These are phyloP conservation scores for Dunckerocampus dactyliophorus DNA, from an alignment of 2,113 vertebrate genomes.

Conservation along the genomic window DNA sequence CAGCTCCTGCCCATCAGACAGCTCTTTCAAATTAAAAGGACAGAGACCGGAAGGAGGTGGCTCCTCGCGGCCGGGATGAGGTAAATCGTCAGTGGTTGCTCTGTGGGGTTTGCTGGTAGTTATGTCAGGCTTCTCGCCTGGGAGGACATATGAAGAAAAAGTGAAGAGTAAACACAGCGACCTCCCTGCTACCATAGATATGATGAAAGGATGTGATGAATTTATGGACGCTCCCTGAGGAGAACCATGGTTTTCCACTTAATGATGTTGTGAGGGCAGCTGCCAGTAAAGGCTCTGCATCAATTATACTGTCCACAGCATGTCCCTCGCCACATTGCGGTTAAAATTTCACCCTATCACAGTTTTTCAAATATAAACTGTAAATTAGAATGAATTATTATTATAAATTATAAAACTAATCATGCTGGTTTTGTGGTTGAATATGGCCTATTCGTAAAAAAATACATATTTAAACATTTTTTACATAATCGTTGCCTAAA, in stretches of 20 bases:
- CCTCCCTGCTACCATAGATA: constrained; percentile 5
- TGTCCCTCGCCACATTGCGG: not conserved
- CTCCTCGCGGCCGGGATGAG: constrained; percentile 35
- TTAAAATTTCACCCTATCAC: constrained; percentile 18
- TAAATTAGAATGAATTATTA: too few relatives aligned
- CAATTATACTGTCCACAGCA: constrained; percentile 8
- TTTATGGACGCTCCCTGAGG: constrained; percentile 15
- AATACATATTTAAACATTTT: too few relatives aligned
- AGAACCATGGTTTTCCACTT: constrained; percentile 28
- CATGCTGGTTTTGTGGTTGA: too few relatives aligned
- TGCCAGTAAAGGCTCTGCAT: constrained; percentile 13
- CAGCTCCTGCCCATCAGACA: constrained; percentile 15
- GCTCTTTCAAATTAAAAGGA: constrained; percentile 41
- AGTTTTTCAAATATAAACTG: too few relatives aligned
- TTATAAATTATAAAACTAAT: too few relatives aligned
- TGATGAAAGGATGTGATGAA: constrained; percentile 45
- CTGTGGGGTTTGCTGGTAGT: constrained; percentile 15
- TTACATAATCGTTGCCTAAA: too few relatives aligned
- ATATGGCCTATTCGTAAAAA: too few relatives aligned
- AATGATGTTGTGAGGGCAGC: constrained; percentile 41
- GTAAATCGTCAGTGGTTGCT: constrained; percentile 35
- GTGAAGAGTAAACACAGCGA: constrained; percentile 23
- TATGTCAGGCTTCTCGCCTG: constrained; percentile 23
- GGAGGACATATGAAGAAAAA: constrained; percentile 11
- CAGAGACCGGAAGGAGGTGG: constrained; percentile 21